Evolutionary conservation across 2,797 vertebrate species (phyloP), one percentile per base, ranked within the genome.

Genomic region (Epinephelus awoara): DNA sequence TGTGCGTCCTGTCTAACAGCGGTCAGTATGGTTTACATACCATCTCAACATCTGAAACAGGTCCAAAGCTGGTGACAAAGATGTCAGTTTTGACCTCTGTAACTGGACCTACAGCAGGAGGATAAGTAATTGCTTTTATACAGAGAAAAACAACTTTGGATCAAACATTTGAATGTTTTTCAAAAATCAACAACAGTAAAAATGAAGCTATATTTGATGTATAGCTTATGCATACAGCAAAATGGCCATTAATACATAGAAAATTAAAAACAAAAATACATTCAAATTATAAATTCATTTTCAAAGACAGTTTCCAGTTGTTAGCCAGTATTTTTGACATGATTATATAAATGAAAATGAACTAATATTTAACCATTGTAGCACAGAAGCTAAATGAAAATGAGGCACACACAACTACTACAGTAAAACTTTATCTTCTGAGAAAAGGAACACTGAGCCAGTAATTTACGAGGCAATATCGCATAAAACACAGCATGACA

Each of bases 81-180:
- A 96, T 96, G 91, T 96, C 96, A 3, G 96, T 96, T 94, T 96
- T 96, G 78, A 96, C 96, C 89, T 96, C 96, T 46, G 96, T 96
- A 25, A 96, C 95, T 15, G 94, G 95, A 92, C 95, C 95, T 96
- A 83, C n/a, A 83, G 71, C 72, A 85, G 52, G 81, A 34, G n/a
- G 6, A 88, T 40, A 66, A 81, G 58, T 42, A 27, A 47, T 79
- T 72, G 52, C 34, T 79, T 81, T 79, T 14, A 67, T 70, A 50
- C 1, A 12, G 10, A 65, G 8, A 51, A 38, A 59, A 75, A 68
- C 38, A 66, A 69, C 40, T 86, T 79, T 75, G 14, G 2, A 46
- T 66, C 2, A 61, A 2, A 77, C 21, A 63, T 68, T 10, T 56
- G 1, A 7, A 47, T 63, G 0, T 23, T 64, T 51, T 54, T 67